These are phyloP conservation scores for Brachypteracias leptosomus DNA, from an alignment of 2,113 vertebrate species.

Conservation along the genomic window DNA sequence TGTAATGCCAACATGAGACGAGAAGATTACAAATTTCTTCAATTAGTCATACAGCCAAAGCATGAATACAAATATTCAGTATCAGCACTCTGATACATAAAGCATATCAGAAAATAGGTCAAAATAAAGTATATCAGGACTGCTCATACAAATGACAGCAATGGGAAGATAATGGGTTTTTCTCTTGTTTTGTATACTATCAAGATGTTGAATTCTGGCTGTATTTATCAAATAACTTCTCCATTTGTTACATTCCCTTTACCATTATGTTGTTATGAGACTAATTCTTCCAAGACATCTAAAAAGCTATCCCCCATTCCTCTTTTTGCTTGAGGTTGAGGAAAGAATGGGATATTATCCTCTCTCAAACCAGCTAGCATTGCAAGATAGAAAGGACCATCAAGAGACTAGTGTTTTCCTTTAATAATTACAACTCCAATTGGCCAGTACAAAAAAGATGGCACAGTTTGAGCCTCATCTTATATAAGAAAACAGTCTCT, in stretches of 20 bases:
- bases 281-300: not conserved
- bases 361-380: not conserved
- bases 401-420: not conserved
- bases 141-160: not conserved
- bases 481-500: not conserved
- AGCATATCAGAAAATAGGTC: constrained; percentile 44
- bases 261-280: not conserved
- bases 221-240: not conserved
- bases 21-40: constrained; percentile 62
- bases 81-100: constrained; percentile 10
- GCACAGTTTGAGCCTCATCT: not conserved
- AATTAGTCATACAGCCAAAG: constrained; percentile 65
- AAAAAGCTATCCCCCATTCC: rapidly evolving
- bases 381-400: not conserved
- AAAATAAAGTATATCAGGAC: not conserved
- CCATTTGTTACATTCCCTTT: not conserved
- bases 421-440: not conserved
- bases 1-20: constrained; percentile 38
- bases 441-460: not conserved
- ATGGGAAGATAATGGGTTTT: not conserved
- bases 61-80: constrained; percentile 46
- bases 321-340: not conserved
- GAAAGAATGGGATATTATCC: not conserved
- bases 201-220: not conserved
- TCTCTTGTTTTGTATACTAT: not conserved